Conservation (phyloP, 2,113 vertebrate genomes). For the Laticauda laticaudata region DNA sequence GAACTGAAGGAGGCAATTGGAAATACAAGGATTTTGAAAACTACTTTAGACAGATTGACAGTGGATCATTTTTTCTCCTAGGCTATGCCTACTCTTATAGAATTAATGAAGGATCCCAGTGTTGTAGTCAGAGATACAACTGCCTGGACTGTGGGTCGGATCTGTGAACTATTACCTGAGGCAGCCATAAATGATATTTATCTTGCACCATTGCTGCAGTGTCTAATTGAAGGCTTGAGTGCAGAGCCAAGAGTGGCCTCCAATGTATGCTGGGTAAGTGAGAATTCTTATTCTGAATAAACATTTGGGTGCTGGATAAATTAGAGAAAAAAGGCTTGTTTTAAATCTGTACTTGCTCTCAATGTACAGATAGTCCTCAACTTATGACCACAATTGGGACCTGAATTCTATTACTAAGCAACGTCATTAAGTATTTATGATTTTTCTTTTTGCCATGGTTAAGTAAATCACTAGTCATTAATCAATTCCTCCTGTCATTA, state of each 20-base stretch:
- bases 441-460: too few relatives aligned
- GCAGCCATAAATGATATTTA: conserved; percentile 96
- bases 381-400: too few relatives aligned
- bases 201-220: conserved; percentile 89
- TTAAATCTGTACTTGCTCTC: too few relatives aligned
- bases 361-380: too few relatives aligned
- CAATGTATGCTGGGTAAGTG: conserved; percentile 97
- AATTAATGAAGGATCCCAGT: conserved; percentile 97
- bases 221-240: conserved; percentile 94
- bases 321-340: accelerated
- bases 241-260: conserved; percentile 94
- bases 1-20: not conserved
- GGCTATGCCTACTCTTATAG: conserved; percentile 96
- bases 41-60: not conserved
- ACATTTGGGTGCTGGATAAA: accelerated
- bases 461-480: too few relatives aligned
- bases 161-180: conserved; percentile 95
- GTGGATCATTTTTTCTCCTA: conserved; percentile 17
- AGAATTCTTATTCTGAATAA: not conserved
- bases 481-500: too few relatives aligned
- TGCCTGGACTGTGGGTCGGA: conserved; percentile 94
- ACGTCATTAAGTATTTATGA: too few relatives aligned
- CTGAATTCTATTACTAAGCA: too few relatives aligned
- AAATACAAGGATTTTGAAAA: not conserved
- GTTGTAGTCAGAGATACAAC: conserved; percentile 97